Base-by-base conservation (phyloP, 2,888 invertebrate species). In the Heliconius aoede region DNA sequence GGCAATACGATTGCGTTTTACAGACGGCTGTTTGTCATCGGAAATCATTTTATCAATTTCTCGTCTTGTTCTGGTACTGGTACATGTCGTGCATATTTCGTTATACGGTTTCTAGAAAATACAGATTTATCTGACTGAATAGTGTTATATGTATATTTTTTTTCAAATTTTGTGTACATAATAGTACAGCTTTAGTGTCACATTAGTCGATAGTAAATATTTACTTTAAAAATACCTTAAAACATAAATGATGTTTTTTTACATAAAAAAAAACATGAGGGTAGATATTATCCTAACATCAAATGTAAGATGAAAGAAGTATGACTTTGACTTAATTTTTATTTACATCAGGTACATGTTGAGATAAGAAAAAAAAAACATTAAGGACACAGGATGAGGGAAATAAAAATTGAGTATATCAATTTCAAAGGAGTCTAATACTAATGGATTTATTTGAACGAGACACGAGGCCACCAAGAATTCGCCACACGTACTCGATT, bases 401-500 rank as follows among this genome's bases (percentile, higher is more conserved):
- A 64, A 79, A 78, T 78, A 72, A 72, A 76, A 67, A 74, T 72
- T 61, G 32, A 73, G 76, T 78, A 74, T 68, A 72, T 51, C 61
- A 68, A 74, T 77, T 77, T 79, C 77, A 77, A 77, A 77, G 65
- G 61, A 62, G 74, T 77, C 76, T 74, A 78, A 72, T 69, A 79
- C 76, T 84, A 84, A 84, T 82, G 84, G 83, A 75, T 82, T 81
- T 82, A 83, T 86, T 86, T 86, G 85, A 88, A 85, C 84, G 85
- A 84, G 86, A 84, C 85, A 85, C 83, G 84, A 84, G 82, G 74
- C 72, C 85, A 87, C 84, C 81, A 83, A 80, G 86, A 85, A 94
- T 94, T 93, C 94, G 82, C 86, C 83, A 88, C 94, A 93, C 94
- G 93, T 93, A 87, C 89, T 86, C 88, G 85, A 88, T 91, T 90